These are phyloP conservation scores for Bugula neritina DNA, from an alignment of 2,888 invertebrate genomes.

Conservation along the genomic window DNA sequence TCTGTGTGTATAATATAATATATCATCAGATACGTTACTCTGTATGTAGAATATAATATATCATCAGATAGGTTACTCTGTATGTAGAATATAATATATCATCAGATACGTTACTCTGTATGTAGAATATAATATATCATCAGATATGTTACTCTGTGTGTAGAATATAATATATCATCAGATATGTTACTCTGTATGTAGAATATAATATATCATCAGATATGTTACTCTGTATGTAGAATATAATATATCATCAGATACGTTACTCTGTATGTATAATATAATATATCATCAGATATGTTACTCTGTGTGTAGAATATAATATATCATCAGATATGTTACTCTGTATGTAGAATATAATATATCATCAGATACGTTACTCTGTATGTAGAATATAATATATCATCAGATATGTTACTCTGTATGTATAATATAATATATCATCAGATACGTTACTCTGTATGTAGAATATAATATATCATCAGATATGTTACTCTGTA, in stretches of 20 bases:
- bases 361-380: background rate
- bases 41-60: background rate
- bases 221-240: slow-evolving; percentile 1
- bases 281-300: slow-evolving; percentile 6
- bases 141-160: slow-evolving; percentile 6
- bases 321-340: background rate
- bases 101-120: slow-evolving; percentile 7
- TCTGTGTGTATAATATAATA: background rate
- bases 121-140: background rate
- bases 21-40: background rate
- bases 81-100: background rate
- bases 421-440: slow-evolving; percentile 1
- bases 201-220: background rate
- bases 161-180: background rate
- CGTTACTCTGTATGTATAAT: background rate
- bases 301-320: background rate
- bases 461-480: background rate
- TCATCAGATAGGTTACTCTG: background rate
- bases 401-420: background rate
- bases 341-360: background rate
- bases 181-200: slow-evolving; percentile 10
- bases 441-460: slow-evolving; percentile 1
- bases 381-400: background rate
- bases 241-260: background rate
- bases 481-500: slow-evolving; percentile 12